phyloP scores from a whole-genome alignment of 2,797 vertebrate genomes.

The Clarias platycephalus region DNA sequence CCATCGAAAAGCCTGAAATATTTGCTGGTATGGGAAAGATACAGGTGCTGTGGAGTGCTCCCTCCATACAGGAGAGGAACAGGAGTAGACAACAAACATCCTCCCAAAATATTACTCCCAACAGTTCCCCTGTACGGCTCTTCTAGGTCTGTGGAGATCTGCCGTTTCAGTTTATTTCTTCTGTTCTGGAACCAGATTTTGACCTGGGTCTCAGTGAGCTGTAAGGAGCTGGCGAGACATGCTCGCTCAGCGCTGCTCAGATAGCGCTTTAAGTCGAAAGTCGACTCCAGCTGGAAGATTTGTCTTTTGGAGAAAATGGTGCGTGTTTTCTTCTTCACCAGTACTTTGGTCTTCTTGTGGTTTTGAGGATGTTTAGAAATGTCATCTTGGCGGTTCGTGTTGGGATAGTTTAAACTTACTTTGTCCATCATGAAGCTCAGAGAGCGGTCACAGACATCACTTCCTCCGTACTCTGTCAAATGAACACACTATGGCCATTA shows the following conservation, averaged over 20 bases:
- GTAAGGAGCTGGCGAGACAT: conserved; percentile 81
- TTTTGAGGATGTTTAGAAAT: conserved; percentile 16
- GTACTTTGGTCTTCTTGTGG: conserved; percentile 64
- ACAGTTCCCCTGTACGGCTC: conserved; percentile 76
- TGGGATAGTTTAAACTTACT: conserved; percentile 54
- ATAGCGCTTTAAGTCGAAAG: conserved; percentile 80
- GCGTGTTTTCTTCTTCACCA: conserved; percentile 80
- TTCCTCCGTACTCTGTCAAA: conserved; percentile 35
- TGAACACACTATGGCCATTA: conserved; percentile 11
- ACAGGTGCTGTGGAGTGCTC: conserved; percentile 77
- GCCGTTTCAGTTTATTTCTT: conserved; percentile 79
- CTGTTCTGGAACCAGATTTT: conserved; percentile 84
- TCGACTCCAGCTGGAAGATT: conserved; percentile 80
- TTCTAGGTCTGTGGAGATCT: conserved; percentile 73
- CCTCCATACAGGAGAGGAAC: conserved; percentile 80
- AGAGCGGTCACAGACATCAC: conserved; percentile 41
- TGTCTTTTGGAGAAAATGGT: conserved; percentile 87
- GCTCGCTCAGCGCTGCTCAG: conserved; percentile 86
- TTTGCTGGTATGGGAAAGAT: conserved; percentile 78
- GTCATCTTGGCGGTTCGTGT: conserved; percentile 24
- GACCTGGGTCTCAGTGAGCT: conserved; percentile 79
- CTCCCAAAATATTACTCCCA: conserved; percentile 66
- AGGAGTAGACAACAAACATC: conserved; percentile 79
- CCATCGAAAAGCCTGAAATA: conserved; percentile 79
- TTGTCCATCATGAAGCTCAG: conserved; percentile 35